These are phyloP conservation scores for Rhincodon typus DNA, from an alignment of 2,797 vertebrate species.

Conservation along the genomic window DNA sequence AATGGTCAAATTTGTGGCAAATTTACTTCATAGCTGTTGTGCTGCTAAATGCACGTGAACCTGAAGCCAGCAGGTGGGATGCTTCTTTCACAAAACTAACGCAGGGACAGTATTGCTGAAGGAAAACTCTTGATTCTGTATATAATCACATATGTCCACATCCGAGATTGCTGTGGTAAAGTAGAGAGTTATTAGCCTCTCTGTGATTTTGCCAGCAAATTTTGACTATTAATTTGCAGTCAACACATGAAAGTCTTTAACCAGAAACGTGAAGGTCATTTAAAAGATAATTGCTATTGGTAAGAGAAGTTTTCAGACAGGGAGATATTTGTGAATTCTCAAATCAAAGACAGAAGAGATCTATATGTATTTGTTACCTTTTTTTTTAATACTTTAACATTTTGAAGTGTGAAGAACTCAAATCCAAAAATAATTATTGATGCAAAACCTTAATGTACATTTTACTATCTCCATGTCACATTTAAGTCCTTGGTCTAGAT, in stretches of 20 bases:
- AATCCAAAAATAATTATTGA: background rate
- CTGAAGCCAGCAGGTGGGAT: background rate
- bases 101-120: background rate
- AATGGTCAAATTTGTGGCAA: background rate
- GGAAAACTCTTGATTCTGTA: background rate
- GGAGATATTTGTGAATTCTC: background rate
- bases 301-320: background rate
- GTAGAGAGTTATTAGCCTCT: background rate
- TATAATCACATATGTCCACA: background rate
- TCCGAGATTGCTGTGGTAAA: too few species aligned
- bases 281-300: background rate
- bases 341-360: background rate
- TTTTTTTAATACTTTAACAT: background rate
- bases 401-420: background rate
- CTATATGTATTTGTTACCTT: background rate
- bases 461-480: background rate
- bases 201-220: background rate
- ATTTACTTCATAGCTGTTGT: background rate
- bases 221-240: background rate
- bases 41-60: background rate
- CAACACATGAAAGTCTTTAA: background rate
- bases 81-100: background rate
- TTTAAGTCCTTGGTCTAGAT: background rate
- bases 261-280: background rate
- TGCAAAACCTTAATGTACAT: background rate